Percentiles rank a stretch among this genome's conserved stretches.
Evolutionary conservation across 2,113 vertebrate species (phyloP).

Genomic region (Pachypanchax playfairii): DNA sequence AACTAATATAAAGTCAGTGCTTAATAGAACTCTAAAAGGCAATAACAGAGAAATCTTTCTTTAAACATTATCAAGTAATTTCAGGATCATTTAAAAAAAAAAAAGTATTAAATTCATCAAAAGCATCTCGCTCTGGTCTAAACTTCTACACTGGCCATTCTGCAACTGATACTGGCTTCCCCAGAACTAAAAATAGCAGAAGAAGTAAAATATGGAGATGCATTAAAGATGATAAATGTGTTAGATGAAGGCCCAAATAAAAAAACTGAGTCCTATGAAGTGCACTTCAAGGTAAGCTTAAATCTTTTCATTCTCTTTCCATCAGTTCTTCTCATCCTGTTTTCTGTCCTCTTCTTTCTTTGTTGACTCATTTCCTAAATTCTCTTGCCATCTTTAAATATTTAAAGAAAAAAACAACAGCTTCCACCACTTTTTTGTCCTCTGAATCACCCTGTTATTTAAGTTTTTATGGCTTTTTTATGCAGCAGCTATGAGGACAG

Average conservation of each 20-base stretch:
- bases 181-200: conserved; percentile 2
- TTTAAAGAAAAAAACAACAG: conserved; percentile 13
- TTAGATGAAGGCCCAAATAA: background rate
- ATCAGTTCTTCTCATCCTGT: background rate
- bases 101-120: background rate
- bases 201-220: background rate
- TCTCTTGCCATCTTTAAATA: conserved; percentile 17
- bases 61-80: too few species aligned
- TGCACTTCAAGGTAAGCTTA: conserved; percentile 27
- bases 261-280: conserved; percentile 22
- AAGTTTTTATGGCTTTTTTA: conserved; percentile 20
- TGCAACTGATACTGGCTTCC: background rate
- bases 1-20: too few species aligned
- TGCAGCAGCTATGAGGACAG: background rate
- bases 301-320: conserved; percentile 19
- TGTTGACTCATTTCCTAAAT: conserved; percentile 5
- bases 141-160: background rate
- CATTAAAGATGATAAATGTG: conserved; percentile 7
- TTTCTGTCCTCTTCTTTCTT: conserved; percentile 1
- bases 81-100: too few species aligned
- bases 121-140: background rate
- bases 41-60: too few species aligned
- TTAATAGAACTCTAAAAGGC: background rate
- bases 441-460: conserved; percentile 6
- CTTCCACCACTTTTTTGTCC: conserved; percentile 2